Evolutionary conservation across 2,113 vertebrate genomes (phyloP), one percentile per base, ranked within the genome.

Genomic region (Neogobius melanostomus): DNA sequence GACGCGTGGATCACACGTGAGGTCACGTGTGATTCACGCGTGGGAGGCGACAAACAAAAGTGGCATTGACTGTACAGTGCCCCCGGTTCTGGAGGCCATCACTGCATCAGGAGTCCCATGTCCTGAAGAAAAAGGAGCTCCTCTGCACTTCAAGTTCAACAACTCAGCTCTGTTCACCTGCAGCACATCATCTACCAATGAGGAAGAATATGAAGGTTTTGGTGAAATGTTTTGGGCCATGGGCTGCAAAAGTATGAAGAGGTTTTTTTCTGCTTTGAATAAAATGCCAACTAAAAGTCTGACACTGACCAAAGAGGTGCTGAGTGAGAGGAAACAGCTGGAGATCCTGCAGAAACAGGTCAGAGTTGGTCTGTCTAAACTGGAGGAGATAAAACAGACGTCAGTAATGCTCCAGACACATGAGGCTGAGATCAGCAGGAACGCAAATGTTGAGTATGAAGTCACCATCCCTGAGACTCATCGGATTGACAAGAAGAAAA

Each of bases 91-190:
- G 28, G 28, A 36, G 28, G 28, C 28, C 28, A 36, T 36, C 28
- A 36, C 28, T 36, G 28, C 28, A 36, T 2, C 28, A 36, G 28
- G 28, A 36, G 28, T 36, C 28, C 28, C 28, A 36, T 36, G 28
- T 36, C 70, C 74, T 0, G 75, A 77, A 68, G 7, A 63, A 5
- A 64, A 74, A 0, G 75, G 79, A 0, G 42, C 61, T 6, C 88
- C 82, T 0, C 10, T 79, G 72, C 71, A 86, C 71, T 89, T 90
- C 69, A 90, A 88, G 44, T 90, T 90, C 69, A 90, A 90, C 12
- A 90, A 90, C 7, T 90, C 82, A 42, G 82, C 70, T 0, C 36
- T 87, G 53, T 88, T 82, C 4, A 5, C 28, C 28, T 36, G 3
- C 28, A 36, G 4, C 28, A 36, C 28, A 36, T 36, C 28, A 36